Conservation (phyloP, 2,888 invertebrate genomes). For the Nipponacmea schrenckii region DNA sequence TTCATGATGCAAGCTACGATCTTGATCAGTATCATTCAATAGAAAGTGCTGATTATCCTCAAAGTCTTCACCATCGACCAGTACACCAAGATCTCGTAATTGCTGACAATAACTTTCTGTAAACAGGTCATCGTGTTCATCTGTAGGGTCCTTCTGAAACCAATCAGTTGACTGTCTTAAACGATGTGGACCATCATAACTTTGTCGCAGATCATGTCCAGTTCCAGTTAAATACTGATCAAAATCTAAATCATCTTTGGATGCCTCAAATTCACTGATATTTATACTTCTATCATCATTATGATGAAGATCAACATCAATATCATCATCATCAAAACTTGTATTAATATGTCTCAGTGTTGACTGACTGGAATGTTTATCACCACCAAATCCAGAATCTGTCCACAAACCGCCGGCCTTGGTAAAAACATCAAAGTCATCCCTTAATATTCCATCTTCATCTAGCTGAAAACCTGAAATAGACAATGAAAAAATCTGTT, state of each 20-base stretch:
- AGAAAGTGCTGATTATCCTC: neutral
- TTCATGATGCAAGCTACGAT: neutral
- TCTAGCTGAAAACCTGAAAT: slow-evolving; percentile 54
- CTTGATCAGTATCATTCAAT: neutral
- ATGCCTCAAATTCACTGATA: slow-evolving; percentile 63
- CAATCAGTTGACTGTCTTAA: neutral
- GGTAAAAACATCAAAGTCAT: slow-evolving; percentile 52
- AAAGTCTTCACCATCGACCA: slow-evolving; percentile 49
- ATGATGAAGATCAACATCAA: slow-evolving; percentile 50
- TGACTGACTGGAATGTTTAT: slow-evolving; percentile 51
- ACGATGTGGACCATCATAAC: neutral
- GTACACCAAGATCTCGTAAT: slow-evolving; percentile 54
- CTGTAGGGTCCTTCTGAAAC: neutral
- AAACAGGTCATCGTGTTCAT: slow-evolving; percentile 44
- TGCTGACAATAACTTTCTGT: slow-evolving; percentile 56
- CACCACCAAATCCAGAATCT: slow-evolving; percentile 60
- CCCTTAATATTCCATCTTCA: slow-evolving; percentile 61
- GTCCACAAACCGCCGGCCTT: slow-evolving; percentile 50
- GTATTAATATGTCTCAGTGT: slow-evolving; percentile 52
- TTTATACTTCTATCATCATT: slow-evolving; percentile 56
- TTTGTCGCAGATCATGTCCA: neutral
- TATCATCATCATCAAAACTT: slow-evolving; percentile 49
- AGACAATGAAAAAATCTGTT: slow-evolving; percentile 11
- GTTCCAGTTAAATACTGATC: slow-evolving; percentile 28
- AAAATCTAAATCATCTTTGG: slow-evolving; percentile 56